These are phyloP conservation scores for Nothoprocta pentlandii DNA, from an alignment of 2,113 vertebrate genomes.

Conservation along the genomic window DNA sequence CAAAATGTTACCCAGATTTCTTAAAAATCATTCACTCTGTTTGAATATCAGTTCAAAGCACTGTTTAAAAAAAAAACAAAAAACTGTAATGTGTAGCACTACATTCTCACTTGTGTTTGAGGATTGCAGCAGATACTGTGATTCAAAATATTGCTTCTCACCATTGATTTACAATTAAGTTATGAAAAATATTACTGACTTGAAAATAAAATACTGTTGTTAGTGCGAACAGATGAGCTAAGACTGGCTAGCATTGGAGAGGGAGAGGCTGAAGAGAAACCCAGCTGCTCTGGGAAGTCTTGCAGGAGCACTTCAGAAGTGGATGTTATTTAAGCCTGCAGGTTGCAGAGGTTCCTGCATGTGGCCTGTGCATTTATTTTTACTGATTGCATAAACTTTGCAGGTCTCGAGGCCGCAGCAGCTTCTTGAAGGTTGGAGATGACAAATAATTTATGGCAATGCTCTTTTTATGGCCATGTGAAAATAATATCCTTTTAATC, in stretches of 20 bases:
- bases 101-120: not conserved
- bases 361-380: not conserved
- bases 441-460: not conserved
- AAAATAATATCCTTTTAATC: not conserved
- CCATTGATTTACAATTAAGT: fast-evolving
- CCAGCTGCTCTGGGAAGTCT: not conserved
- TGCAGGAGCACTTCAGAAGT: not conserved
- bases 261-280: not conserved
- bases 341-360: not conserved
- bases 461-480: not conserved
- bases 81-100: not conserved
- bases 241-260: too few relatives aligned
- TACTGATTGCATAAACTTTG: not conserved
- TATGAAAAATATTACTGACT: not conserved
- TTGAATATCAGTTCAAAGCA: not conserved
- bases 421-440: not conserved
- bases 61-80: not conserved
- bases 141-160: not conserved
- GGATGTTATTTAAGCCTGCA: not conserved
- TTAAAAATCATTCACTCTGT: not conserved
- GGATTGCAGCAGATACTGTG: not conserved
- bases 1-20: not conserved
- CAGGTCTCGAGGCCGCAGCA: not conserved
- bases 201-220: not conserved
- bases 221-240: not conserved